Base-by-base conservation (phyloP, 1,140 invertebrate species). In the Rhyacophila brunnea region DNA sequence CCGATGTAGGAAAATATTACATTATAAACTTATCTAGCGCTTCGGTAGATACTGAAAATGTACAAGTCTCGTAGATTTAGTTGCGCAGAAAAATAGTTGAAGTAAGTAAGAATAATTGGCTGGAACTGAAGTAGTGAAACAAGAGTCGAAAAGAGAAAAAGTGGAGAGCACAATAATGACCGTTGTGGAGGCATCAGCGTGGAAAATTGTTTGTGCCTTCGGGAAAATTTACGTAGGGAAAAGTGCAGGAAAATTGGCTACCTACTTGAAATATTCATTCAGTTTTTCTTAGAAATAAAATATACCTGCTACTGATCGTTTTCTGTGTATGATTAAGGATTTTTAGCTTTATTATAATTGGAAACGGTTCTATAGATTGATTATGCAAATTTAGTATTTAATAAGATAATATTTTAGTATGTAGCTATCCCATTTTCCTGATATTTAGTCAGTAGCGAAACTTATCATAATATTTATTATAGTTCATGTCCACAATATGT, bases 191-290 rank as follows among this genome's bases (percentile, higher is more conserved):
- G 58, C 54, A 64, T 57, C 55, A 43, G 52, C 36, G 5, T 28
- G 54, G 58, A 60, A 64, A 64, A 64, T 59, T 56, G 62, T 64
- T 64, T 64, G 57, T 64, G 54, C 43, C 9, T 47, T 47, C 32
- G 23, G 15, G 17, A 32, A 55, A 53, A 15, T 28, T 53, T 34
- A 32, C 32, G 11, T 11, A n/a, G 13, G 45, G 23, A 47, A 32
- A 14, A 11, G 28, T 20, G 7, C 14, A 35, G 11, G n/a, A 15
- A 32, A 15, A 14, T n/a, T 32, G 5, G n/a, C 5, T 10, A 46
- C 28, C 13, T 46, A 32, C 2, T 17, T 17, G 20, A 44, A 44
- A 44, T 44, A 44, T n/a, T n/a, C n/a, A n/a, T n/a, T n/a, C n/a
- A n/a, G n/a, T n/a, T n/a, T n/a, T n/a, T n/a, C n/a, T n/a, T n/a